Evolutionary conservation across 2,797 vertebrate genomes (phyloP), one percentile per base, ranked within the genome.

Genomic region (Pteronotus mesoamericanus): DNA sequence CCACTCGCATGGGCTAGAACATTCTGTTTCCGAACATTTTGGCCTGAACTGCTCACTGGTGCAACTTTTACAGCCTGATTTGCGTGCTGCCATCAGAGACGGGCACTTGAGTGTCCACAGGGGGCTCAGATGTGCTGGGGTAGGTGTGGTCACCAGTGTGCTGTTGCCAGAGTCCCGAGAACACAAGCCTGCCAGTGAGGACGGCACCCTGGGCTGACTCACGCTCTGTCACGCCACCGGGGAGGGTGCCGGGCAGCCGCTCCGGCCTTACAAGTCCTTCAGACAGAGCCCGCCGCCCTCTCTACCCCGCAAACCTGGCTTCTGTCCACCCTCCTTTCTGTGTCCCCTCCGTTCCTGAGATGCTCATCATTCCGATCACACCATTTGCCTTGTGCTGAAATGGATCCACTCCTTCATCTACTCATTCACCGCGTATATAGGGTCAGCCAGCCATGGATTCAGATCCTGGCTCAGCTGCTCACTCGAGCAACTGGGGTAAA

Each of bases 361-460:
- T 77, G 95, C 53, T 93, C 57, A 74, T 94, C 84, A 34, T 97
- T 68, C 92, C 79, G 83, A 69, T 96, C 90, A 91, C 78, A 98
- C 57, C 86, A 34, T 57, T 57, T 75, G 74, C 11, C 94, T 86
- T 92, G 89, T 97, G 96, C 96, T 96, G 94, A 94, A 95, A 96
- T 84, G 75, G 44, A 83, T 39, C 18, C 37, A 16, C 53, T 53
- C 44, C 37, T 78, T 92, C 68, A 51, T 22, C 68, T 26, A 15
- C 6, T 77, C 6, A 10, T 24, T 89, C 32, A 29, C 19, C 55
- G 48, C 92, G 51, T 22, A 39, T 8, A 44, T 6, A 71, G 22
- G 68, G 15, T 59, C 55, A 78, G 61, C 11, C 42, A 71, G 87
- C 44, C 9, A 0, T 5, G 9, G 66, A 53, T n/a, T 68, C 66